Percentiles rank a stretch among this genome's conserved stretches.
Evolutionary conservation across 2,797 vertebrate genomes (phyloP).

Genomic region (Acrocephalus scirpaceus): DNA sequence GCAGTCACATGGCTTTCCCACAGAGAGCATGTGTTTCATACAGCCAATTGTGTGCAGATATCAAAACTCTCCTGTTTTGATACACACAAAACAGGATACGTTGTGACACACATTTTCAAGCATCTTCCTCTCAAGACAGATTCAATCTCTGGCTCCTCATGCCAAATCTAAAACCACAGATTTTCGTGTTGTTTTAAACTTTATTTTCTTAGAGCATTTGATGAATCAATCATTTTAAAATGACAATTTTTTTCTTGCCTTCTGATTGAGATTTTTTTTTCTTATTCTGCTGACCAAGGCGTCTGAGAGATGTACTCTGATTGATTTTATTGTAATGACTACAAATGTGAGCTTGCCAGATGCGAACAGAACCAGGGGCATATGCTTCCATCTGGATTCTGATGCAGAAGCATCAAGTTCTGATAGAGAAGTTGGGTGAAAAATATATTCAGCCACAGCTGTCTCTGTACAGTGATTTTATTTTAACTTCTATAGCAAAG

Average conservation of each 20-base stretch:
- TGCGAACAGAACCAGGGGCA: fast-evolving
- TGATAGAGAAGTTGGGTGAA: not conserved
- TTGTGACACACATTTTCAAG: not conserved
- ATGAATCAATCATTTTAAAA: not conserved
- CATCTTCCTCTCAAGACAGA: not conserved
- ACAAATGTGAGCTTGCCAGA: not conserved
- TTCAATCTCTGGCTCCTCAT: not conserved
- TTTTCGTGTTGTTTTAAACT: not conserved
- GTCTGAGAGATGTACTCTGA: not conserved
- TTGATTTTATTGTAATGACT: not conserved
- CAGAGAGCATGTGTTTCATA: not conserved
- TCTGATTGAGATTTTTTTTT: not conserved
- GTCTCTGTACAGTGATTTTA: not conserved
- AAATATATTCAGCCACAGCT: not conserved
- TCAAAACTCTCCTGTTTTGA: not conserved
- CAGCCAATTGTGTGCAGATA: not conserved
- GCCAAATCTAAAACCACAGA: not conserved
- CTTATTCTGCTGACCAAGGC: not conserved
- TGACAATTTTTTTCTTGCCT: not conserved
- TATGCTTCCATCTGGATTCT: not conserved
- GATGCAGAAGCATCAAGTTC: not conserved
- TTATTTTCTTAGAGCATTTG: not conserved
- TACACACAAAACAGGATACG: too few relatives aligned
- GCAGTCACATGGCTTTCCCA: not conserved
- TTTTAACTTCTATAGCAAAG: not conserved